A percentile compares a stretch with the other conserved stretches of the same genome.
phyloP scores from a whole-genome alignment of 1,140 invertebrate species.

The Pectinophora gossypiella region DNA sequence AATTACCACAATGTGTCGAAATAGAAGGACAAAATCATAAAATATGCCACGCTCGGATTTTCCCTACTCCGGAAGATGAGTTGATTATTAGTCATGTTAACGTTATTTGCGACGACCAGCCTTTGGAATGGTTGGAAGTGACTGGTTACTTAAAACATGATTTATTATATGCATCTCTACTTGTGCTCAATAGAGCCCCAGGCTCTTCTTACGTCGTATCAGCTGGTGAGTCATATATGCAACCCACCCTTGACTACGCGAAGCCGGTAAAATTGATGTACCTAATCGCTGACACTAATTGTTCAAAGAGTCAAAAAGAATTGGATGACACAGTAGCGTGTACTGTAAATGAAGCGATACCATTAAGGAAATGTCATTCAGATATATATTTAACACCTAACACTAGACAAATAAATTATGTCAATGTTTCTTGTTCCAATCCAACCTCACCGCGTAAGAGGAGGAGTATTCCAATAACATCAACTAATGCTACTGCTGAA shows the following conservation, averaged over 20 bases:
- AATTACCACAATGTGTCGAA: slow-evolving; percentile 41
- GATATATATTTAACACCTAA: background rate
- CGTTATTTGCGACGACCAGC: slow-evolving; percentile 48
- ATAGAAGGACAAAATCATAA: slow-evolving; percentile 41
- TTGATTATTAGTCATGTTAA: slow-evolving; percentile 31
- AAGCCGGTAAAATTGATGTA: slow-evolving; percentile 39
- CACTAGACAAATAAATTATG: background rate
- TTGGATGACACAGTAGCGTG: background rate
- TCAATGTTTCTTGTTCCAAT: background rate
- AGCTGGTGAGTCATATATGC: slow-evolving; percentile 37
- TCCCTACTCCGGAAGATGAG: slow-evolving; percentile 46
- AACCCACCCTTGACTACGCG: slow-evolving; percentile 39
- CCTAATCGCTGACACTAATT: slow-evolving; percentile 39
- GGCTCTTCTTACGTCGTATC: background rate
- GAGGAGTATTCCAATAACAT: background rate
- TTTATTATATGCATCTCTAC: slow-evolving; percentile 17
- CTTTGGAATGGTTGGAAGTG: slow-evolving; percentile 24
- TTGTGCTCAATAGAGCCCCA: background rate
- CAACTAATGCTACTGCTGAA: background rate
- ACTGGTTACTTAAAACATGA: slow-evolving; percentile 33
- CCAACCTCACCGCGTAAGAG: background rate
- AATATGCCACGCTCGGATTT: slow-evolving; percentile 41
- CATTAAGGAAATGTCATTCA: background rate
- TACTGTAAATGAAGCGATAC: background rate
- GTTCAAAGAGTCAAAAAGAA: slow-evolving; percentile 30